Evolutionary conservation across 37 sponge, comb jelly and placozoan species (phyloP).

Genomic region (Ephydatia muelleri): DNA sequence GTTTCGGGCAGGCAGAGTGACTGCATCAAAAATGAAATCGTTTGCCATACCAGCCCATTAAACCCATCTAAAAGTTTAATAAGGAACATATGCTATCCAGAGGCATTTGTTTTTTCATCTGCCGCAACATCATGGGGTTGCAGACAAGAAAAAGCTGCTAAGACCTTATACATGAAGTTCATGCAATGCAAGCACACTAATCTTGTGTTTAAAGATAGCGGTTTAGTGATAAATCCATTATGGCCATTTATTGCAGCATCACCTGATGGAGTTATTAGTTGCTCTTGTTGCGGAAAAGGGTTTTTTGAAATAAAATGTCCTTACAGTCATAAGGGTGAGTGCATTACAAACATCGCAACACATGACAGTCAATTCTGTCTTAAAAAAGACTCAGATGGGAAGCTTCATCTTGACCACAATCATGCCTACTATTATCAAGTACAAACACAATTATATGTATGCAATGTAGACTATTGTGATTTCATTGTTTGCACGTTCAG

Average conservation of each 20-base stretch:
- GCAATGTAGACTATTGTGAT: constrained; percentile 37
- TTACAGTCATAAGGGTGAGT: constrained; percentile 32
- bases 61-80: constrained; percentile 55
- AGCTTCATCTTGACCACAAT: neutral
- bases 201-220: constrained; percentile 10
- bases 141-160: constrained; percentile 54
- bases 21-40: constrained; percentile 61
- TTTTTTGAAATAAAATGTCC: constrained; percentile 64
- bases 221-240: constrained; percentile 36
- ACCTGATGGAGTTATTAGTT: constrained; percentile 63
- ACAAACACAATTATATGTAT: constrained; percentile 41
- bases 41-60: constrained; percentile 27
- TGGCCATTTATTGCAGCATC: constrained; percentile 68
- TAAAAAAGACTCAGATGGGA: neutral
- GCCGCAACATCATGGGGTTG: constrained; percentile 59
- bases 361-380: constrained; percentile 43
- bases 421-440: constrained; percentile 54
- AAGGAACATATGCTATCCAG: constrained; percentile 66
- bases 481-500: constrained; percentile 46
- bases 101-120: constrained; percentile 30
- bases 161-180: neutral
- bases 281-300: constrained; percentile 64
- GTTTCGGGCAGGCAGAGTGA: constrained; percentile 60
- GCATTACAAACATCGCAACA: constrained; percentile 13
- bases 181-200: constrained; percentile 2